These are phyloP conservation scores for Progne subis DNA, from an alignment of 2,113 vertebrate genomes.

Conservation along the genomic window DNA sequence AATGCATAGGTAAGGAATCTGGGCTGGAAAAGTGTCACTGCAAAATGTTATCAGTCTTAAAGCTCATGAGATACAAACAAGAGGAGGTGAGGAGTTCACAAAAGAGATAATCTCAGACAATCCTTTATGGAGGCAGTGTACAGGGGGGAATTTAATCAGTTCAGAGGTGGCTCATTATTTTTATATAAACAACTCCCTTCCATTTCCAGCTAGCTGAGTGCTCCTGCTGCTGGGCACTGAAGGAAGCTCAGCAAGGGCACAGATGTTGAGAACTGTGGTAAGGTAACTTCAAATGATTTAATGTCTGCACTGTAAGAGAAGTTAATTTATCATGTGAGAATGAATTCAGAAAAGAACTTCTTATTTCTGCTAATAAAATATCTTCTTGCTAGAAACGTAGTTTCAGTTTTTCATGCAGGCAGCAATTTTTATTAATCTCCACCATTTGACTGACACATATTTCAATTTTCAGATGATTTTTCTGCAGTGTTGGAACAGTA, in stretches of 20 bases:
- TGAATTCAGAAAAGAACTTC: conserved; percentile 42
- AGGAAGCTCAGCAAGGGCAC: conserved; percentile 12
- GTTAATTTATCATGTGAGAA: conserved; percentile 53
- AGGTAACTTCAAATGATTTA: conserved; percentile 40
- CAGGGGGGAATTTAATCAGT: not conserved
- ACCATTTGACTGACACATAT: conserved; percentile 47
- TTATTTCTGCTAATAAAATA: conserved; percentile 62
- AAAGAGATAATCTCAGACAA: not conserved
- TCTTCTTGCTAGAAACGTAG: conserved; percentile 32
- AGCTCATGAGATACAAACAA: not conserved
- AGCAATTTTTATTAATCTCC: conserved; percentile 55
- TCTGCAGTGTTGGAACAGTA: conserved; percentile 23
- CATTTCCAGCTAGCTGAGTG: not conserved
- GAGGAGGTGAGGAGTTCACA: not conserved
- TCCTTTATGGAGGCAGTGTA: not conserved
- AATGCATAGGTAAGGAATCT: not conserved
- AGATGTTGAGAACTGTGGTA: not conserved
- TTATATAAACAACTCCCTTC: not conserved
- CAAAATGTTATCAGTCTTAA: not conserved
- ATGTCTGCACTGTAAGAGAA: not conserved
- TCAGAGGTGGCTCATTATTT: not conserved
- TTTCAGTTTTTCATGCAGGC: conserved; percentile 13
- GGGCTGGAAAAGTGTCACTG: not conserved
- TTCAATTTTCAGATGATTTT: conserved; percentile 51
- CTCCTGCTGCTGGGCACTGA: conserved; percentile 40